Evolutionary conservation across 2,888 invertebrate genomes (phyloP).

Genomic region (Eupithecia centaureata): DNA sequence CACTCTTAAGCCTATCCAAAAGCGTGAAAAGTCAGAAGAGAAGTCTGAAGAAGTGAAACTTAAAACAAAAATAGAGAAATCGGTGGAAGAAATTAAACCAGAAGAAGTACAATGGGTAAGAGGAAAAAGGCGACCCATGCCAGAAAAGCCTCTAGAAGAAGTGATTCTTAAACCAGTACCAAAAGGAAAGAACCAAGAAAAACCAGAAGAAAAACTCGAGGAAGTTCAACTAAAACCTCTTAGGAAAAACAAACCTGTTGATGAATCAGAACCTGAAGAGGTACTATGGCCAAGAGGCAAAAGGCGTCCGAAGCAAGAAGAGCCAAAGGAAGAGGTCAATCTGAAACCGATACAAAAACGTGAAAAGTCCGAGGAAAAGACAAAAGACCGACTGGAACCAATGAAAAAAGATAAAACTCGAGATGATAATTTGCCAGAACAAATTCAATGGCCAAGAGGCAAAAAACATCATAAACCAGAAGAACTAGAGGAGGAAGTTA

Average conservation of each 20-base stretch:
- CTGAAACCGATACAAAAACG: constrained; percentile 59
- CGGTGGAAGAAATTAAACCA: constrained; percentile 53
- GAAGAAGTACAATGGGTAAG: constrained; percentile 45
- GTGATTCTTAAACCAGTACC: constrained; percentile 49
- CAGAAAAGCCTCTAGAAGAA: constrained; percentile 54
- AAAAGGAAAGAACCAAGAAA: constrained; percentile 52
- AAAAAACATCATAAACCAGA: constrained; percentile 44
- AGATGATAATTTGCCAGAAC: constrained; percentile 5
- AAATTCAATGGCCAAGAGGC: constrained; percentile 18
- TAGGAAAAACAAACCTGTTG: constrained; percentile 50
- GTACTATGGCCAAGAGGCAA: constrained; percentile 58
- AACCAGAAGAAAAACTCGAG: constrained; percentile 71
- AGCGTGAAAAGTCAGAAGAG: constrained; percentile 56
- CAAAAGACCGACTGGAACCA: constrained; percentile 9
- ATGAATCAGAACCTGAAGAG: constrained; percentile 44
- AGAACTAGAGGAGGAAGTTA: constrained; percentile 48
- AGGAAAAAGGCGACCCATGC: constrained; percentile 18
- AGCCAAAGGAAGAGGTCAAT: constrained; percentile 48
- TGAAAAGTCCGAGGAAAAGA: constrained; percentile 35
- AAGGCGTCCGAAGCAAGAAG: constrained; percentile 54
- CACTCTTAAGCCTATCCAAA: constrained; percentile 66
- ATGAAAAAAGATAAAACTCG: constrained; percentile 1
- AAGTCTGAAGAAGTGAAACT: constrained; percentile 60
- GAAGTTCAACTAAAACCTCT: constrained; percentile 58
- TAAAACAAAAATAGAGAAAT: constrained; percentile 45